Base-by-base conservation (phyloP, 35 echinoderm and acorn worm genomes). In the Lytechinus pictus region DNA sequence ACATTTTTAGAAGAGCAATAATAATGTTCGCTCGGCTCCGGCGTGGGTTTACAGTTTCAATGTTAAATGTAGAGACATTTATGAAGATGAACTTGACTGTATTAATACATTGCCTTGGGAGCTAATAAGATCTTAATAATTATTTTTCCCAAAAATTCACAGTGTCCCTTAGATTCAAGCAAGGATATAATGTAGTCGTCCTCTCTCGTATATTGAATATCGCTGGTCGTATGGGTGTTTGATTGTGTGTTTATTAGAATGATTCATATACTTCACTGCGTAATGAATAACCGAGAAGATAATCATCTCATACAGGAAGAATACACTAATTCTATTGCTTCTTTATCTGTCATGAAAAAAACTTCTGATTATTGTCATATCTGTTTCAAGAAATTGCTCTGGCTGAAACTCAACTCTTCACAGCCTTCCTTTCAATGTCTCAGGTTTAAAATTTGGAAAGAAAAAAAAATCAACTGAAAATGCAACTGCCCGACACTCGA, bases 271-370 rank as follows among this genome's bases (percentile, higher is more conserved):
- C 19, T 24, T 79, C 66, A 24, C 66, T 79, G 14, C 19, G 66
- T 24, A 79, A 79, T 79, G n/a, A 16, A 79, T 79, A 79, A 24
- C 19, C 66, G 66, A 16, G 21, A 7, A 79, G 66, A 79, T 79
- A 79, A 44, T 79, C 66, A 79, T 79, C 66, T 79, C 66, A 79
- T 79, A 79, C 16, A 79, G 66, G 66, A 79, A 79, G 21, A 79
- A 79, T 24, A 79, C 66, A n/a, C 66, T 79, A 79, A 79, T 79
- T 79, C 66, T 79, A 79, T 79, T 79, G 66, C 66, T 79, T 79
- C 66, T 79, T 79, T 79, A 79, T 79, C 66, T 79, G 5, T 24
- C 66, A 79, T n/a, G 8, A 79, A 44, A 44, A 58, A n/a, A 79
- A 16, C 66, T 27, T 79, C 66, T 79, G n/a, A 79, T 79, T 79